Evolutionary conservation across 1,140 invertebrate species (phyloP), one percentile per base, ranked within the genome.

Genomic region (Tenebrio molitor): DNA sequence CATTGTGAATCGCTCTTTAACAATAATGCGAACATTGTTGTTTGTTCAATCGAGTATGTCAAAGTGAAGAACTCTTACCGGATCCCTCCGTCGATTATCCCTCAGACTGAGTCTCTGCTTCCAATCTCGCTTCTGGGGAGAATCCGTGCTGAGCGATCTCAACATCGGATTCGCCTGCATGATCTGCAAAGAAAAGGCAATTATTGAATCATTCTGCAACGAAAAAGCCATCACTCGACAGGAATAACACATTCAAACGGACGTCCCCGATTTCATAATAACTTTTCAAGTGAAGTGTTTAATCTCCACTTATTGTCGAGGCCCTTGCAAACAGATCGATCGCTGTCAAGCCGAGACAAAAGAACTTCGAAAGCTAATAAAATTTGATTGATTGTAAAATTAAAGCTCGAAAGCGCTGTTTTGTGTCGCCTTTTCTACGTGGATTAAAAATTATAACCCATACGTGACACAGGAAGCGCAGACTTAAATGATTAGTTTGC

Each of bases 81-180:
- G 72, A 73, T 82, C 78, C 63, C 69, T 73, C 36, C 86, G 83
- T 46, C 86, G 83, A 78, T 86, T 88, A 50, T 86, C 87, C 70
- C 87, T 82, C 58, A 88, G 79, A 73, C 87, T 88, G 16, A 88
- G 83, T 41, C 87, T 82, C 65, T 88, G 86, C 74, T 86, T 87
- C 87, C 87, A 89, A 64, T 88, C 87, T 25, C 86, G 71, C 71
- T 75, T 72, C 33, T 74, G 76, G 5, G 76, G 39, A 17, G 78
- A 78, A 14, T 80, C 77, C 6, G 73, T 67, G 66, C 77, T 80
- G 64, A 75, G 72, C 25, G 78, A 78, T 58, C 77, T 77, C 46
- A 78, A 62, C 76, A 79, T 79, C n/a, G 78, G 78, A 58, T 74
- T 80, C 21, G 78, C 77, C 42, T 78, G 77, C 78, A 80, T 80